A percentile compares a stretch with the other conserved stretches of the same genome.
These are phyloP conservation scores for Asteroscopus sphinx DNA, from an alignment of 2,888 invertebrate species.

Conservation along the genomic window DNA sequence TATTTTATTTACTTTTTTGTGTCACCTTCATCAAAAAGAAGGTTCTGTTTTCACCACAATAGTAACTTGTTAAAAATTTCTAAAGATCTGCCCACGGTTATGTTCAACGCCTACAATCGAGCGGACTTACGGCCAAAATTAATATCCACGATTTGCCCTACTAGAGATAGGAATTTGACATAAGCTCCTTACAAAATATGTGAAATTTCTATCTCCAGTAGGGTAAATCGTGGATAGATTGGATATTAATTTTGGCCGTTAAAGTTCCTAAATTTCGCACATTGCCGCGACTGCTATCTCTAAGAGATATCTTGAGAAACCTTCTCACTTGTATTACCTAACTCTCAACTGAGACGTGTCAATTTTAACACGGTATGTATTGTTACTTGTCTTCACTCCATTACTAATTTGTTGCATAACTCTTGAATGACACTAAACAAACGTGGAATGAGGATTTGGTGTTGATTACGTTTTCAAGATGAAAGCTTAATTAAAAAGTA, in stretches of 20 bases:
- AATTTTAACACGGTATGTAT: constrained; percentile 30
- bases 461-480: constrained; percentile 11
- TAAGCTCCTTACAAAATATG: no score
- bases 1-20: no score
- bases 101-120: background rate
- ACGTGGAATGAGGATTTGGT: constrained; percentile 24
- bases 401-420: constrained; percentile 44
- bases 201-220: no score
- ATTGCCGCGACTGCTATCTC: constrained; percentile 15
- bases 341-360: constrained; percentile 14
- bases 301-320: constrained; percentile 13
- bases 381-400: constrained; percentile 4
- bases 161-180: no score
- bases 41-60: background rate
- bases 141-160: no score
- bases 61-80: background rate
- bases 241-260: no score
- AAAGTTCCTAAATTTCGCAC: constrained; percentile 1
- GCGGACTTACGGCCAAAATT: no score
- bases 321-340: constrained; percentile 17
- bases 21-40: background rate
- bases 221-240: no score
- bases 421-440: constrained; percentile 20
- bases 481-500: constrained; percentile 10
- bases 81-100: background rate